A percentile compares a stretch with the other conserved stretches of the same genome.
phyloP scores from a whole-genome alignment of 2,888 invertebrate genomes.

The Alloplasta piceator region DNA sequence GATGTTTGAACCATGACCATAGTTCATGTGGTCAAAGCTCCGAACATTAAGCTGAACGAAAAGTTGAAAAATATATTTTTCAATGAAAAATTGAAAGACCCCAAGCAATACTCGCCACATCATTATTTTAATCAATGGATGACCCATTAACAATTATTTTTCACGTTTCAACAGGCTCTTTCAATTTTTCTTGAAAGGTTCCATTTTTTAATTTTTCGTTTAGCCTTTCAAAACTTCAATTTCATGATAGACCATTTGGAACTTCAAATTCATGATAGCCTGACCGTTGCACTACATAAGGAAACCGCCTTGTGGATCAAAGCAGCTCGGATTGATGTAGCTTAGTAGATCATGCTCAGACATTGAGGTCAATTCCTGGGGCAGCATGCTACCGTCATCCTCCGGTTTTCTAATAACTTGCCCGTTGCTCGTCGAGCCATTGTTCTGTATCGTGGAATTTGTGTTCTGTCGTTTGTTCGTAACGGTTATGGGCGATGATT shows the following conservation, averaged over 20 bases:
- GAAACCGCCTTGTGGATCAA: slow-evolving; percentile 86
- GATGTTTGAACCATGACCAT: too few species aligned
- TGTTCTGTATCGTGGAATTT: slow-evolving; percentile 84
- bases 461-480: slow-evolving; percentile 83
- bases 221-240: too few species aligned
- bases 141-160: too few species aligned
- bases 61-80: too few species aligned
- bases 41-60: too few species aligned
- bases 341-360: slow-evolving; percentile 94
- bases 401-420: slow-evolving; percentile 84
- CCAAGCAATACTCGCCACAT: too few species aligned
- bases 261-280: neutral
- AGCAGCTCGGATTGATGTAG: slow-evolving; percentile 95
- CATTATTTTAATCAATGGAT: too few species aligned
- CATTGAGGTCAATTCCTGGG: slow-evolving; percentile 91
- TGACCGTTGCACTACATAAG: slow-evolving; percentile 76
- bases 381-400: slow-evolving; percentile 84
- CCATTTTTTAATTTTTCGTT: too few species aligned
- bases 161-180: too few species aligned
- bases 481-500: slow-evolving; percentile 75
- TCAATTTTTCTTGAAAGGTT: too few species aligned
- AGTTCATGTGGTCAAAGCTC: too few species aligned
- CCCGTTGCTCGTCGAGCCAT: slow-evolving; percentile 84
- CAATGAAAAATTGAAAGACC: too few species aligned
- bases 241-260: neutral